Conservation (phyloP, 2,113 vertebrate genomes). For the Actinemys pallida region DNA sequence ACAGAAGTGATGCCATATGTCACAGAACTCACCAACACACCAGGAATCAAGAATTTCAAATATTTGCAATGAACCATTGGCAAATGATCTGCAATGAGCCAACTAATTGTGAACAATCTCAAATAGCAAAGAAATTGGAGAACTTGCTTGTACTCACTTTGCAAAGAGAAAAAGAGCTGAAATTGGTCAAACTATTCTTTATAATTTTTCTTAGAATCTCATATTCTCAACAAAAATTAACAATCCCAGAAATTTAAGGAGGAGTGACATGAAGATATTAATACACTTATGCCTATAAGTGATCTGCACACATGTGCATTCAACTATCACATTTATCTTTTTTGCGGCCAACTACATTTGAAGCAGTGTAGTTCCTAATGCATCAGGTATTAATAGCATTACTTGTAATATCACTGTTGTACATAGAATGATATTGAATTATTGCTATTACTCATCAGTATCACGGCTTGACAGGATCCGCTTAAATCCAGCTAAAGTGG, state of each 20-base stretch:
- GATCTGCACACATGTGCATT: neutral
- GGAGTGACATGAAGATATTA: neutral
- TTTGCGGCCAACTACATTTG: neutral
- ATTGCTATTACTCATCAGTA: conserved; percentile 61
- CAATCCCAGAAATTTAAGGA: neutral
- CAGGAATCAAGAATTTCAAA: neutral
- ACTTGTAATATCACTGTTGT: neutral
- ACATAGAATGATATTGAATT: conserved; percentile 54
- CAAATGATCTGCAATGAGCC: neutral
- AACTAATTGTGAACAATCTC: neutral
- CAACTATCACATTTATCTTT: neutral
- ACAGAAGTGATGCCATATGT: neutral
- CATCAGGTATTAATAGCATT: neutral
- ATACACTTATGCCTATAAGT: neutral
- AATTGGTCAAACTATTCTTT: neutral
- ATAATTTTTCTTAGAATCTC: neutral
- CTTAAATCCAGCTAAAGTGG: conserved; percentile 60
- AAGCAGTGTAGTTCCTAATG: neutral
- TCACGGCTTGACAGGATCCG: conserved; percentile 48
- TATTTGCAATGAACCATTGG: neutral
- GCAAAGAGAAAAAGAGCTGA: neutral
- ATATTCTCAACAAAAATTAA: neutral
- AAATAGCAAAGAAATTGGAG: neutral
- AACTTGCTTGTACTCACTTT: neutral
- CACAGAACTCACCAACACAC: neutral